Conservation (phyloP, 2,797 vertebrate genomes). For the Eulemur coronatus region DNA sequence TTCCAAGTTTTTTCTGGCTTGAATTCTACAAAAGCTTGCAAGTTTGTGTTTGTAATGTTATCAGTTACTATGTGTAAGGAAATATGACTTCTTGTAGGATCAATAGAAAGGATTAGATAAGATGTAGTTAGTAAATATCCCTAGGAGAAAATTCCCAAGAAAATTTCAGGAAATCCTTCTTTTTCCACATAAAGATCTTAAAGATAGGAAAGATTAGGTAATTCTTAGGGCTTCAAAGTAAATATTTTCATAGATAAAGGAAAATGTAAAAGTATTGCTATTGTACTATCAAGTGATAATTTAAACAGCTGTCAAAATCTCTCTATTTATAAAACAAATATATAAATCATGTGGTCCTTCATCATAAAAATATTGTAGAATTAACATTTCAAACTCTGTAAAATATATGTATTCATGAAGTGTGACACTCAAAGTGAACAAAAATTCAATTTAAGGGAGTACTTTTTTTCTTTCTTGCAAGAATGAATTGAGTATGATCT, state of each 20-base stretch:
- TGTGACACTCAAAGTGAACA: background rate
- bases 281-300: background rate
- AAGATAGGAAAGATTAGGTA: background rate
- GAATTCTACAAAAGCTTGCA: conserved; percentile 41
- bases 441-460: background rate
- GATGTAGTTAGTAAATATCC: conserved; percentile 18
- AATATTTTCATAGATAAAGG: conserved; percentile 38
- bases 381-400: conserved; percentile 14
- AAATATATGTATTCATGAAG: background rate
- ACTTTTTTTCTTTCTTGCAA: background rate
- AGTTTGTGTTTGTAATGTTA: conserved; percentile 39
- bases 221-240: background rate
- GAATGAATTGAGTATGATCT: background rate
- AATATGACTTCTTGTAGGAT: conserved; percentile 13
- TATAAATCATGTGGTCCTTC: background rate
- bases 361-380: conserved; percentile 27
- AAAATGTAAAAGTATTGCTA: background rate
- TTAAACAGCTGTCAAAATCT: background rate
- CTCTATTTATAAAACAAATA: background rate
- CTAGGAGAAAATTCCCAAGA: conserved; percentile 1
- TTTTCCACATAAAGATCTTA: background rate
- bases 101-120: background rate
- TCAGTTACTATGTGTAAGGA: conserved; percentile 24
- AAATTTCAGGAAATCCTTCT: background rate
- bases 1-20: conserved; percentile 62